A percentile compares a stretch with the other conserved stretches of the same genome.
Evolutionary conservation across 2,797 vertebrate genomes (phyloP).

Genomic region (Poeciliopsis presidionis): DNA sequence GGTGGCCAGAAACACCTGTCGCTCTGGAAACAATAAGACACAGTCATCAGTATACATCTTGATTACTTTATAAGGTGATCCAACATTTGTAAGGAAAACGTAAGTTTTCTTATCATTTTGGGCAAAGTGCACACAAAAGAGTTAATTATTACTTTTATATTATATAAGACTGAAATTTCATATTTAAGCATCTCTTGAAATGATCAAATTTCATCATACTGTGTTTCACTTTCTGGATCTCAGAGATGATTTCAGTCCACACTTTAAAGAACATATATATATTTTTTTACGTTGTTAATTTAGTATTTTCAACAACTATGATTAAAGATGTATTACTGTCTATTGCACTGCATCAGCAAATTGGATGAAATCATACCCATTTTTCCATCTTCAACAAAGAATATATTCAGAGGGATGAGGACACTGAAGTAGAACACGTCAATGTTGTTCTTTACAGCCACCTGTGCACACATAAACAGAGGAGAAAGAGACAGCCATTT

Average conservation of each 20-base stretch:
- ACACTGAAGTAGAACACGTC: slow-evolving; percentile 99
- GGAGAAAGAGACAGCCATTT: not conserved
- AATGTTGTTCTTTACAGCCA: slow-evolving; percentile 99
- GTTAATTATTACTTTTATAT: not conserved
- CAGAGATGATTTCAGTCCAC: not conserved
- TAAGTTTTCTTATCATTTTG: not conserved
- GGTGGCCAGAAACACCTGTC: slow-evolving; percentile 97
- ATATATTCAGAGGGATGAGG: slow-evolving; percentile 94
- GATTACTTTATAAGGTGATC: not conserved
- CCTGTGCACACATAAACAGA: slow-evolving; percentile 75
- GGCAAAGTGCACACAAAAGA: not conserved
- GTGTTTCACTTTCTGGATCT: not conserved
- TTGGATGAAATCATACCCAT: slow-evolving; percentile 85
- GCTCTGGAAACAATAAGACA: slow-evolving; percentile 79
- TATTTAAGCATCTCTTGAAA: not conserved
- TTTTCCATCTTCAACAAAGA: slow-evolving; percentile 99
- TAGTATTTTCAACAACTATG: not conserved
- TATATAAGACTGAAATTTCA: not conserved
- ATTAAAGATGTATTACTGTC: not conserved
- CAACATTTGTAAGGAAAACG: not conserved
- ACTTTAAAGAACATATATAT: not conserved
- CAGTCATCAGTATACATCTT: not conserved
- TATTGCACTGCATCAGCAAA: not conserved
- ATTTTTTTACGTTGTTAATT: not conserved
- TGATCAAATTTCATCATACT: not conserved